Base-by-base conservation (phyloP, 2,113 vertebrate genomes). In the Pyxicephalus adspersus region DNA sequence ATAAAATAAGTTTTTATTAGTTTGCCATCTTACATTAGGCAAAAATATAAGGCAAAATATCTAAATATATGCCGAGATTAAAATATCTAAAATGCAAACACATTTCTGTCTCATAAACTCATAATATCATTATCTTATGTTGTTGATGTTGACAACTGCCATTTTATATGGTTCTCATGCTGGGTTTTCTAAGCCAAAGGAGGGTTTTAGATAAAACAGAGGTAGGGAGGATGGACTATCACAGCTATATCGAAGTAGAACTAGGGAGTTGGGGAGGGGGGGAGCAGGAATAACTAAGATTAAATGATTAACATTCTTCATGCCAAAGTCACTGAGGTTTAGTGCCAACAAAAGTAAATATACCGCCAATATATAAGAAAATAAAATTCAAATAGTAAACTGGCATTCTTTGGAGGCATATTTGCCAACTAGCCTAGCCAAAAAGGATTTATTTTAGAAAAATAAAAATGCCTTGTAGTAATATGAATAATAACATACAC, bases 331-430 rank as follows among this genome's bases (percentile, higher is more conserved):
- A 70, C 45, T 26, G 57, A 70, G 77, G 77, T 65, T 50, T 54
- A 1, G 54, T 61, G 65, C 77, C 77, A 79, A 79, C 55, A 79
- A 13, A 79, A 79, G 54, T 70, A 79, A 79, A 79, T 31, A 79
- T 70, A 70, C 77, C 70, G 77, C 77, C 77, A 79, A 79, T 65
- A 78, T 45, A 57, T 58, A 67, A 79, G 50, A 55, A 79, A 79
- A 70, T 60, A 61, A 79, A 70, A 79, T 60, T 38, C 65, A 79
- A 51, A 64, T 45, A 79, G 55, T 70, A 79, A 79, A 38, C 31
- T 61, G 65, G 34, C 77, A 70, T 70, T 79, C 65, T 50, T 55
- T 70, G 22, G 23, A 58, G 55, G 28, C 51, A 60, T 57, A 60
- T 50, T 26, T 70, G 65, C 77, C 77, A 79, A 79, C 51, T 68